These are phyloP conservation scores for Dioctria rufipes DNA, from an alignment of 2,888 invertebrate species.

Conservation along the genomic window DNA sequence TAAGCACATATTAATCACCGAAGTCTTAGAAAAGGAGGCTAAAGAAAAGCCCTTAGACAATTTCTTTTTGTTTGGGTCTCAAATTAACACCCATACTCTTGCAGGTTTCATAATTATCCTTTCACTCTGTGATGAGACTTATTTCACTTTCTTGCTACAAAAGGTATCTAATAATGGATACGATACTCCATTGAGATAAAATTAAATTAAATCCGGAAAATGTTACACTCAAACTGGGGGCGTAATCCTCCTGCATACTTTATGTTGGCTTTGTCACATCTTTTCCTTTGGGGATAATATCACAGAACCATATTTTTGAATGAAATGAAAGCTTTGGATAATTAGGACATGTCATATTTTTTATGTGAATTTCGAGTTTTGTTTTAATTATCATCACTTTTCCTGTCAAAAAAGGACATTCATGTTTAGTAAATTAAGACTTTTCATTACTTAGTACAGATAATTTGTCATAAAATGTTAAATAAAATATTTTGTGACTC, in stretches of 20 bases:
- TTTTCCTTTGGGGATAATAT: conserved; percentile 48
- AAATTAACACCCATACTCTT: conserved; percentile 49
- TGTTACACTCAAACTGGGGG: conserved; percentile 55
- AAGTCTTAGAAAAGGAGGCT: conserved; percentile 8
- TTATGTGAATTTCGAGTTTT: conserved; percentile 48
- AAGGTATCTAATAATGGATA: conserved; percentile 50
- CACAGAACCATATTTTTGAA: conserved; percentile 41
- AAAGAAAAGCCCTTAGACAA: conserved; percentile 3
- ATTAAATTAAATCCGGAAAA: conserved; percentile 57
- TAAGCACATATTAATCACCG: conserved; percentile 53
- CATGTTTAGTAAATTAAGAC: conserved; percentile 27
- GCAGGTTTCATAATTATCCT: conserved; percentile 47
- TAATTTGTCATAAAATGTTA: too few relatives aligned
- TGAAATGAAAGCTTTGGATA: conserved; percentile 39
- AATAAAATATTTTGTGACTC: not conserved
- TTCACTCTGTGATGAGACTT: conserved; percentile 9
- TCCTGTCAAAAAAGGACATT: conserved; percentile 26
- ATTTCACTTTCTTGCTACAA: conserved; percentile 35
- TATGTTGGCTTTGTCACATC: conserved; percentile 49
- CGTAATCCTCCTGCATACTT: conserved; percentile 36
- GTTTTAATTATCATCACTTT: conserved; percentile 51
- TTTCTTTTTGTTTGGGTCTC: conserved; percentile 16
- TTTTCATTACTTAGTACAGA: not conserved
- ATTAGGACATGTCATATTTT: conserved; percentile 53
- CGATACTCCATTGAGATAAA: conserved; percentile 53